These are phyloP conservation scores for Drosophila sp. DNA, from an alignment of 1,140 invertebrate genomes.

Conservation along the genomic window DNA sequence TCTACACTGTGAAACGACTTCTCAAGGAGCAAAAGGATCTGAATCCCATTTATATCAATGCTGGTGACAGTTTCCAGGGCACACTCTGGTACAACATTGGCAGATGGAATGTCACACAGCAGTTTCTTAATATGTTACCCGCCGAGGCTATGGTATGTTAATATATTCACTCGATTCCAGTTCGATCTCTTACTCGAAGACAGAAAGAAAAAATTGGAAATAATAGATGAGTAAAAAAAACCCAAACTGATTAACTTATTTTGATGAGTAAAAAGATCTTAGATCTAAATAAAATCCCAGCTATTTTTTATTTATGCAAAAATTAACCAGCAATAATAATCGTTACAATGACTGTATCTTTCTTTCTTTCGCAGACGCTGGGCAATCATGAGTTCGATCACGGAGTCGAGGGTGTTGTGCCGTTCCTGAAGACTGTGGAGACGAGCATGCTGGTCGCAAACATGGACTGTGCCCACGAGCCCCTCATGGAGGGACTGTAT, in stretches of 20 bases:
- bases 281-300: too few species aligned
- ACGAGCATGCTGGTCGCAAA: slow-evolving; percentile 91
- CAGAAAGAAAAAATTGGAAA: not conserved
- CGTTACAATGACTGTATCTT: too few species aligned
- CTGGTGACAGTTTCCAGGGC: slow-evolving; percentile 94
- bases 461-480: slow-evolving; percentile 90
- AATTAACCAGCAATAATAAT: too few species aligned
- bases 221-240: too few species aligned
- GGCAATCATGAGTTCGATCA: slow-evolving; percentile 97
- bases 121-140: slow-evolving; percentile 91
- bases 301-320: too few species aligned
- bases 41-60: slow-evolving; percentile 91
- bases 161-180: not conserved
- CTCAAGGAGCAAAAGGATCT: slow-evolving; percentile 86
- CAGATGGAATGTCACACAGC: slow-evolving; percentile 89
- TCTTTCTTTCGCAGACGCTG: slow-evolving; percentile 87
- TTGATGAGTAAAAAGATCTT: too few species aligned
- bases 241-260: too few species aligned
- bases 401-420: slow-evolving; percentile 89
- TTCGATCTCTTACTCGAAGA: not conserved
- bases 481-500: slow-evolving; percentile 87
- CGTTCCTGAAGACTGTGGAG: slow-evolving; percentile 88
- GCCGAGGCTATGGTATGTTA: slow-evolving; percentile 91
- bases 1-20: slow-evolving; percentile 86
- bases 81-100: slow-evolving; percentile 93